Evolutionary conservation across 2,888 invertebrate genomes (phyloP), one percentile per base, ranked within the genome.

Genomic region (Strigamia crassipes): DNA sequence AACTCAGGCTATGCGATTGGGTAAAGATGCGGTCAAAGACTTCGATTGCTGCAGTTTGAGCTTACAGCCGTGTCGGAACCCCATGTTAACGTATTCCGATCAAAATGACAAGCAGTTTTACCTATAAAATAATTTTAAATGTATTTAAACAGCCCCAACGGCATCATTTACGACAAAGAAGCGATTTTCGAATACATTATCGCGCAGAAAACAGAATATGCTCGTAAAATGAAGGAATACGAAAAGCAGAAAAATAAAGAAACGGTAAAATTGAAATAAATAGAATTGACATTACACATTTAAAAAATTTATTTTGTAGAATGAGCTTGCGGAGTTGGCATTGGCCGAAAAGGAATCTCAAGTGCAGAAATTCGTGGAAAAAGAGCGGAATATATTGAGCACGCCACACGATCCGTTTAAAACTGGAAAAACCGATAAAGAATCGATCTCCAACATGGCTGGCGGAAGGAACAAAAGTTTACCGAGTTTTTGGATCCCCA

Each of bases 1-100:
- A 2, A 89, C 90, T 18, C 87, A 89, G 82, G 86, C 87, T 80
- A 85, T 88, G 2, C 90, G 99, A 86, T 92, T 99, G 80, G 96
- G 97, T 5, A 99, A 96, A 87, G 97, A 97, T 89, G 96, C 96
- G 0, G 92, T 97, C 3, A 94, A 96, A 89, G 96, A 94, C 87
- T 99, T 99, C 88, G 99, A 99, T 88, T 97, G 97, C 87, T 99
- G 99, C 88, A 97, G 96, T 83, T 89, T 99, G 82, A 97, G 97
- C 0, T 89, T 99, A 83, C 99, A 99, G 87, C 99, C 99, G 0
- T 99, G 99, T 87, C 91, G 94, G 85, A 92, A 95, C 88, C 97
- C 98, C 38, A 95, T 98, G 0, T 90, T 98, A 51, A 95, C 95
- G 92, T 93, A 89, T 89, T 4, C 8, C 8, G 18, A n/a, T 77